These are phyloP conservation scores for Atta colombica DNA, from an alignment of 1,140 invertebrate genomes.

Conservation along the genomic window DNA sequence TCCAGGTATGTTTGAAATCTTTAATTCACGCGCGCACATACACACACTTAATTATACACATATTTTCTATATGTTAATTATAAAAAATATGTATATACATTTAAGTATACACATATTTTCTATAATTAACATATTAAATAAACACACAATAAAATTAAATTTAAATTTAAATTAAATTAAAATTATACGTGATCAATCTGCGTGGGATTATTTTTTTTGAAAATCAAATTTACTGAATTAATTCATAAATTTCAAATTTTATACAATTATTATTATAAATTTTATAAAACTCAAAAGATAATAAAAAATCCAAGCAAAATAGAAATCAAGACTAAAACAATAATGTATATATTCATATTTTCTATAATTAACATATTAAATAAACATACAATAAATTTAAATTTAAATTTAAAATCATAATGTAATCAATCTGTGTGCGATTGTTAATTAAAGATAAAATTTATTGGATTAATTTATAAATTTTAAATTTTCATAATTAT, in stretches of 20 bases:
- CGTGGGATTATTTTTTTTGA: background rate
- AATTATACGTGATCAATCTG: background rate
- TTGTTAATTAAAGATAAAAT: background rate
- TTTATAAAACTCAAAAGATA: background rate
- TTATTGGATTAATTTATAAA: background rate
- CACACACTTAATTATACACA: too few relatives aligned
- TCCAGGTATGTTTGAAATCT: slow-evolving; percentile 88
- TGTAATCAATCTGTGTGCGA: background rate
- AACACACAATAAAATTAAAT: background rate
- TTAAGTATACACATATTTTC: too few relatives aligned
- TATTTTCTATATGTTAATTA: too few relatives aligned
- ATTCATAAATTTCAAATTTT: background rate
- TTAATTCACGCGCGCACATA: background rate
- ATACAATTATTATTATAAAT: background rate
- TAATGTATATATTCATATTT: background rate
- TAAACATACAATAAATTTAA: background rate
- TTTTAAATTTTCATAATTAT: background rate
- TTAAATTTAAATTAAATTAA: background rate
- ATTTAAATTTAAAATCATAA: background rate
- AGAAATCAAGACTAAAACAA: background rate
- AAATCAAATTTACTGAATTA: background rate
- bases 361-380: background rate
- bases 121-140: background rate
- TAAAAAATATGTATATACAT: too few relatives aligned
- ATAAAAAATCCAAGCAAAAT: background rate